Evolutionary conservation across 1,140 invertebrate genomes (phyloP), one percentile per base, ranked within the genome.

Genomic region (Listronotus bonariensis): DNA sequence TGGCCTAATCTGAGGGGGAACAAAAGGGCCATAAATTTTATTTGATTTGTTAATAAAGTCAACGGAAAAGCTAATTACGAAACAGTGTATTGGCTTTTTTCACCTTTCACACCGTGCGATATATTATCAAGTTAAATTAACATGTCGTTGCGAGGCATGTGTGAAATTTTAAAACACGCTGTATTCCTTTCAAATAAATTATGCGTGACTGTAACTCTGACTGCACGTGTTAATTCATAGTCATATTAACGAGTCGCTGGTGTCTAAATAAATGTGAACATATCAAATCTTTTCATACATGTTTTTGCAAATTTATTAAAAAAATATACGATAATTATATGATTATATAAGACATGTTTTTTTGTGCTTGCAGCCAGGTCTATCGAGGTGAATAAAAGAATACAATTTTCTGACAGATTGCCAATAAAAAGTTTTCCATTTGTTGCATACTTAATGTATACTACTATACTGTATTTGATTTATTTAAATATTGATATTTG

Each of bases 161-260:
- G 58, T 61, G 49, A 61, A 61, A 53, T 61, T 61, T 53, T 61
- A 61, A 53, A 61, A 61, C 58, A 52, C 55, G 55, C 55, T 58
- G 55, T 58, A 58, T 58, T 46, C 14, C 42, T 11, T 58, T 26
- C 11, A 32, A 42, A 58, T 58, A 58, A 58, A 58, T 58, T 58
- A 58, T 42, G 34, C 6, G 10, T 55, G 36, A 41, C 26, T 15
- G 42, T n/a, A 42, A 46, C 5, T 58, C 26, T 42, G 18, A 20
- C 15, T 58, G 40, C 26, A 26, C 38, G 6, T 12, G 10, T 14
- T 58, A 58, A 58, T 46, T 58, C 45, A 58, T 58, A 42, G 43
- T 9, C 43, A 45, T 58, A 46, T 58, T 46, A 58, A 58, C 55
- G 18, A 17, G 43, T n/a, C 55, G 6, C 7, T 46, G 34, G 52